These are phyloP conservation scores for Ptilorrhoa leucosticta DNA, from an alignment of 2,113 vertebrate genomes.

Conservation along the genomic window DNA sequence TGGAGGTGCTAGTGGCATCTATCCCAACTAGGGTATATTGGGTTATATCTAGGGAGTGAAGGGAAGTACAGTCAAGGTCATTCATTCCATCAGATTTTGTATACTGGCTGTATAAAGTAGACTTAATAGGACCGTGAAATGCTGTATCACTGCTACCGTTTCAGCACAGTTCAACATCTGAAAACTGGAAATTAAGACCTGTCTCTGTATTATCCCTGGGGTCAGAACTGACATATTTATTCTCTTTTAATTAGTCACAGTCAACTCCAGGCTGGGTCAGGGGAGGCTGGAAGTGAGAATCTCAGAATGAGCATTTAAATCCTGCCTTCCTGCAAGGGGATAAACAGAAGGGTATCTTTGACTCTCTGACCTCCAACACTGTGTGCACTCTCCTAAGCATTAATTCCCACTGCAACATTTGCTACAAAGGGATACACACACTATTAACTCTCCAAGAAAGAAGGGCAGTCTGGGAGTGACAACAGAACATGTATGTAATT, in stretches of 20 bases:
- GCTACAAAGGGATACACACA: not conserved
- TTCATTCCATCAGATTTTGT: not conserved
- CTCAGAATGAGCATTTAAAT: not conserved
- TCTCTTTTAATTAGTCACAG: not conserved
- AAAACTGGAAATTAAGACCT: not conserved
- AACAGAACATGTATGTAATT: not conserved
- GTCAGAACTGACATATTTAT: not conserved
- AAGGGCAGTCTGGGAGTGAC: not conserved
- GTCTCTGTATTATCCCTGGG: not conserved
- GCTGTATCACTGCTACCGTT: not conserved
- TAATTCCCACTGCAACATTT: not conserved
- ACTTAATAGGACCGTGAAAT: fast-evolving
- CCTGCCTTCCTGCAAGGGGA: not conserved
- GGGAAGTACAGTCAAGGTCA: not conserved
- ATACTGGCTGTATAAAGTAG: not conserved
- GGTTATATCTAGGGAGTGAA: not conserved
- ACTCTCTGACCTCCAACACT: not conserved
- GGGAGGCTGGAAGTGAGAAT: not conserved
- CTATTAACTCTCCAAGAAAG: not conserved
- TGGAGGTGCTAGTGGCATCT: not conserved
- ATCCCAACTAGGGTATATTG: not conserved
- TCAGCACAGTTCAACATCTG: not conserved
- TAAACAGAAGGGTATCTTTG: not conserved
- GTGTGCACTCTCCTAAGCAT: not conserved
- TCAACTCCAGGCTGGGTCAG: not conserved